Evolutionary conservation across 2,113 vertebrate genomes (phyloP), one percentile per base, ranked within the genome.

Genomic region (Psilopsiagon aymara): DNA sequence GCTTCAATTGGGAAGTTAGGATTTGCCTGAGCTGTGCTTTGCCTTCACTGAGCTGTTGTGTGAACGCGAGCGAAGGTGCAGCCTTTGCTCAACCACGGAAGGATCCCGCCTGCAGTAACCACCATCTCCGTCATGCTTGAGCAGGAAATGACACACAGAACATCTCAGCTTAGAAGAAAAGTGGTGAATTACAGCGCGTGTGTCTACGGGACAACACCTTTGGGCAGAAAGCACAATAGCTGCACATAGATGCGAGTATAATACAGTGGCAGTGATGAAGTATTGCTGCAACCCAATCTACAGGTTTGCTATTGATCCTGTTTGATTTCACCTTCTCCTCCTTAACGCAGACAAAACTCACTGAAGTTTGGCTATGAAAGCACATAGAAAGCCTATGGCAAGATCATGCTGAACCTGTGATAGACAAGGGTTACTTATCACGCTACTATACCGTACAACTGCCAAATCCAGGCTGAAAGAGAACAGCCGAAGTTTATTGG

Each of bases 101-200:
- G 31, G 63, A 73, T 68, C 71, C 41, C 4, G 41, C 44, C 46
- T 62, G 31, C 92, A 74, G 57, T 15, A 66, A 17, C 44, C 39
- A 79, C 27, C 37, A 16, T 19, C 39, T 55, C 43, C 2, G 2
- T 11, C 75, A 77, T 0, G 0, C 64, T 14, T 20, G 21, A 77
- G 60, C 4, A 8, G 41, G 44, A 84, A 84, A 75, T 21, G 53
- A 87, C 78, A 87, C 2, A 5, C 52, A 20, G 31, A 67, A 55
- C 14, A 12, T 25, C n/a, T 33, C 59, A 46, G 70, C 44, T 89
- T n/a, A 20, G 66, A 78, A 31, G 20, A 17, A 23, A 43, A 92
- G 81, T 0, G 2, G 28, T 43, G 43, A 88, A 85, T 74, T 51
- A 46, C 53, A 86, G 59, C 35, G 5, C 4, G n/a, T 55, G 14